Conservation (phyloP, 2,113 vertebrate species). For the Maccullochella peelii region DNA sequence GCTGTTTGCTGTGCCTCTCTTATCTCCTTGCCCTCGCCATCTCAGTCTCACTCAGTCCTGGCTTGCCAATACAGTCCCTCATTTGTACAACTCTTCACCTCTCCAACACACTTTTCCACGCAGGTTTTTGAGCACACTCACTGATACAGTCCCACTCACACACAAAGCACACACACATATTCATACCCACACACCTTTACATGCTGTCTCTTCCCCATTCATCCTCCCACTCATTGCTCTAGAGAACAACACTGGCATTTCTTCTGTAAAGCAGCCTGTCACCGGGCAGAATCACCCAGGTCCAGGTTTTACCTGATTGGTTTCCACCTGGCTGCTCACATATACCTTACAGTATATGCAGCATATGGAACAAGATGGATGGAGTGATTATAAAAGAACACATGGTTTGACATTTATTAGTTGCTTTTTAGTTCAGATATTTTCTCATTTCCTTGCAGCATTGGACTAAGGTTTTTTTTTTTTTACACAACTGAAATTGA, state of each 20-base stretch:
- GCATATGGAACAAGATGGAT: slow-evolving; percentile 70
- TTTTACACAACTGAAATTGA: slow-evolving; percentile 67
- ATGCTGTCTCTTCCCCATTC: slow-evolving; percentile 26
- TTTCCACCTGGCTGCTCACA: slow-evolving; percentile 47
- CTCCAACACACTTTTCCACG: slow-evolving; percentile 29
- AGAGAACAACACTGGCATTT: slow-evolving; percentile 31
- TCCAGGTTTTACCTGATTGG: slow-evolving; percentile 49
- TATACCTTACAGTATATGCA: slow-evolving; percentile 28
- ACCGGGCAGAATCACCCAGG: slow-evolving; percentile 15
- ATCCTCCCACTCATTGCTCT: background rate
- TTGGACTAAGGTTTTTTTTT: slow-evolving; percentile 48
- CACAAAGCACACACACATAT: background rate
- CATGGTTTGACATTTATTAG: slow-evolving; percentile 72
- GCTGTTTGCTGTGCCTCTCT: slow-evolving; percentile 59
- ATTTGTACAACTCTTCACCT: slow-evolving; percentile 57
- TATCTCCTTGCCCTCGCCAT: slow-evolving; percentile 65
- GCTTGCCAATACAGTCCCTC: slow-evolving; percentile 44
- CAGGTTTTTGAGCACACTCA: slow-evolving; percentile 24
- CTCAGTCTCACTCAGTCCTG: slow-evolving; percentile 46
- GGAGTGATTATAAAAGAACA: slow-evolving; percentile 73
- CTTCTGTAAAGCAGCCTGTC: slow-evolving; percentile 24
- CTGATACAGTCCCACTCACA: slow-evolving; percentile 16
- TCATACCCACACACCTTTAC: slow-evolving; percentile 20
- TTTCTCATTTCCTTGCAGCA: slow-evolving; percentile 72
- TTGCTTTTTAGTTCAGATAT: slow-evolving; percentile 73